phyloP scores from a whole-genome alignment of 2,113 vertebrate species.

The Saguinus midas region DNA sequence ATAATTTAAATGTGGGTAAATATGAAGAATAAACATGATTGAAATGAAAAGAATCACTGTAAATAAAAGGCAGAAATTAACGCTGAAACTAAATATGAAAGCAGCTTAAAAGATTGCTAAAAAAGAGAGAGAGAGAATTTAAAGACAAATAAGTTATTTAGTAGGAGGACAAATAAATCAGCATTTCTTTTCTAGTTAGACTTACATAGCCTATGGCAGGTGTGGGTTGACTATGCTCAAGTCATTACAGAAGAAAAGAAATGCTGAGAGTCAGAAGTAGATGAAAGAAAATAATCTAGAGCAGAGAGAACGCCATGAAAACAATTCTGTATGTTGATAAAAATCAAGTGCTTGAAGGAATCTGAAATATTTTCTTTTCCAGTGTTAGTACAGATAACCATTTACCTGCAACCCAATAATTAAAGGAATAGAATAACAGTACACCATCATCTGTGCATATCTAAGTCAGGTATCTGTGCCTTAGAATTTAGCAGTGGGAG shows the following conservation, averaged over 20 bases:
- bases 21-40: not conserved
- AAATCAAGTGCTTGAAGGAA: not conserved
- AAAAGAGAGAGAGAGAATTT: not conserved
- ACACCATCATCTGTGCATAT: not conserved
- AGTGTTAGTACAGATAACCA: not conserved
- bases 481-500: not conserved
- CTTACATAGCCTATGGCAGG: not conserved
- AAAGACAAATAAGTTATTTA: not conserved
- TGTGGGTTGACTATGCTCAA: not conserved
- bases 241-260: not conserved
- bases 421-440: not conserved
- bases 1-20: not conserved
- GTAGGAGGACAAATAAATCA: not conserved
- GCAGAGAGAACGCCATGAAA: not conserved
- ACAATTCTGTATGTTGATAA: not conserved
- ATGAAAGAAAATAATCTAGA: constrained; percentile 1
- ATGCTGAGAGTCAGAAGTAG: not conserved
- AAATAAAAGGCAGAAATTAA: not conserved
- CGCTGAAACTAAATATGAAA: not conserved
- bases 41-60: not conserved
- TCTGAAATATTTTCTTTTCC: not conserved
- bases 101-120: not conserved
- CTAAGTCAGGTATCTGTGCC: not conserved
- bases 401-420: not conserved
- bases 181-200: not conserved